These are phyloP conservation scores for Gortyna flavago DNA, from an alignment of 2,888 invertebrate species.

Conservation along the genomic window DNA sequence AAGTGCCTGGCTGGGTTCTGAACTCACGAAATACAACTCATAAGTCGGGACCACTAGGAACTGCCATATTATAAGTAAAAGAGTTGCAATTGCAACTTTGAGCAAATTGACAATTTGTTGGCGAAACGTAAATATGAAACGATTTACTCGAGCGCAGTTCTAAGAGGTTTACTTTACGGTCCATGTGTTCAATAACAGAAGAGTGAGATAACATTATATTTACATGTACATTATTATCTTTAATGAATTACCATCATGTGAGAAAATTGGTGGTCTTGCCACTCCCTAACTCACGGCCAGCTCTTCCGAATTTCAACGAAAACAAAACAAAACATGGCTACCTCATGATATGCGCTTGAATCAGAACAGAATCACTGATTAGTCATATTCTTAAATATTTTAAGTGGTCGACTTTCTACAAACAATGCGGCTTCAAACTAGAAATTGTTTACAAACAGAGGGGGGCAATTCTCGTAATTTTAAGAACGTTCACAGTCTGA, in stretches of 20 bases:
- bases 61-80: not conserved
- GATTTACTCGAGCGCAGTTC: slow-evolving; percentile 34
- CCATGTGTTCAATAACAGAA: slow-evolving; percentile 41
- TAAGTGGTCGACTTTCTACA: not conserved
- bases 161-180: slow-evolving; percentile 34
- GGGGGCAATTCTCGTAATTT: too few relatives aligned
- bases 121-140: slow-evolving; percentile 46
- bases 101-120: slow-evolving; percentile 18
- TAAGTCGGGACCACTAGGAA: not conserved
- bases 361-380: not conserved
- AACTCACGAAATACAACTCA: not conserved
- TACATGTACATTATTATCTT: slow-evolving; percentile 20
- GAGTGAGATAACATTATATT: slow-evolving; percentile 15
- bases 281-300: not conserved
- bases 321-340: not conserved
- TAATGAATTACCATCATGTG: slow-evolving; percentile 15
- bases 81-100: not conserved
- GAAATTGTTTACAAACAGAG: slow-evolving; percentile 33
- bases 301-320: too few relatives aligned
- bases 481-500: too few relatives aligned
- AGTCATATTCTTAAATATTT: not conserved
- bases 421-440: slow-evolving; percentile 9
- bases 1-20: not conserved
- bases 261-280: not conserved
- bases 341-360: not conserved